Evolutionary conservation across 1,140 invertebrate genomes (phyloP).

Genomic region (Vollenhovia emeryi): DNA sequence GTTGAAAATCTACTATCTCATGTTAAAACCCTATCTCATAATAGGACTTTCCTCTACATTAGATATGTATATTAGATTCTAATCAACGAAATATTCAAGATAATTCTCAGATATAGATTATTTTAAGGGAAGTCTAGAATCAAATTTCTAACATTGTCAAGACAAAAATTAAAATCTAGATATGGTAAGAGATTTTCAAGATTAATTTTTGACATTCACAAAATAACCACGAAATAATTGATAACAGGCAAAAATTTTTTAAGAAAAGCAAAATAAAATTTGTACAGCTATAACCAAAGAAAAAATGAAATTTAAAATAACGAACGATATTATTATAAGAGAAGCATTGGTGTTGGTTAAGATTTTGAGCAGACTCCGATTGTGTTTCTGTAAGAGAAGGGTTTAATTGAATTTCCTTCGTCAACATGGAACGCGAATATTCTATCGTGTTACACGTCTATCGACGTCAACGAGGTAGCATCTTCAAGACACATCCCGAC

Average conservation of each 20-base stretch:
- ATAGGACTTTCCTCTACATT: too few species aligned
- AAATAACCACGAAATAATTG: background rate
- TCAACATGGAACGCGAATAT: conserved; percentile 31
- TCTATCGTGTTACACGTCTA: conserved; percentile 39
- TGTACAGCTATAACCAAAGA: background rate
- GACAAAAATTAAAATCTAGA: background rate
- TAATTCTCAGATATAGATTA: background rate
- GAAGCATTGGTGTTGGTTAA: background rate
- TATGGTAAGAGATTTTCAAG: background rate
- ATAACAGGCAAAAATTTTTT: background rate
- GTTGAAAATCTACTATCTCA: too few species aligned
- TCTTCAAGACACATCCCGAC: conserved; percentile 42
- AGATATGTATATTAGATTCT: background rate
- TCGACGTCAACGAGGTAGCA: conserved; percentile 24
- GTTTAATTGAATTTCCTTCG: conserved; percentile 33
- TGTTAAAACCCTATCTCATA: too few species aligned
- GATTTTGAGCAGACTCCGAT: background rate
- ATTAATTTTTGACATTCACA: background rate
- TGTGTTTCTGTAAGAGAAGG: background rate
- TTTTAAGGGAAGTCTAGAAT: background rate
- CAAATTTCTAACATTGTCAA: background rate
- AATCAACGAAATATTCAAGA: background rate
- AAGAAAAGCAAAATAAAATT: background rate
- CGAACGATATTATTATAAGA: background rate
- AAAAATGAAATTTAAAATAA: conserved; percentile 13